Percentiles rank a stretch among this genome's conserved stretches.
phyloP scores from a whole-genome alignment of 2,888 invertebrate species.

The Diarsia brunnea region DNA sequence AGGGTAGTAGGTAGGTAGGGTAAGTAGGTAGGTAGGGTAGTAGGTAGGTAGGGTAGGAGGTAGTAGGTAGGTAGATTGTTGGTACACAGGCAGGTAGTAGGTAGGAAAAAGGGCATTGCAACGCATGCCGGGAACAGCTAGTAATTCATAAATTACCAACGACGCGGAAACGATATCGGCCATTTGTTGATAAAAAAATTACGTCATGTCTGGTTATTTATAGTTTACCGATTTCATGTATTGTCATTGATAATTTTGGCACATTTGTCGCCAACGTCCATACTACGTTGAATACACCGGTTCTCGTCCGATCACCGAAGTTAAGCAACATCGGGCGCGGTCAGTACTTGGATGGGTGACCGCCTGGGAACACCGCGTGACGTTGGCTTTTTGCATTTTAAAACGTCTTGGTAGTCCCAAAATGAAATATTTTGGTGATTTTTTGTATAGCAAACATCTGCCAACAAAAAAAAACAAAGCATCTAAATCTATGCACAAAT shows the following conservation, averaged over 20 bases:
- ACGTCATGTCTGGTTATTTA: background rate
- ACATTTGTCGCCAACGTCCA: conserved; percentile 75
- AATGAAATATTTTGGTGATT: background rate
- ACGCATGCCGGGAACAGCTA: too few relatives aligned
- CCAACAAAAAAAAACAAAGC: background rate
- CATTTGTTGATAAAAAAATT: background rate
- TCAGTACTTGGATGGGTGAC: conserved; percentile 88
- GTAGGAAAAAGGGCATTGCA: too few relatives aligned
- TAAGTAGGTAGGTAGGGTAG: too few relatives aligned
- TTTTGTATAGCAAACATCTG: background rate
- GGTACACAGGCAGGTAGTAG: too few relatives aligned
- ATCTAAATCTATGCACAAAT: background rate
- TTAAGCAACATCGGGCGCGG: conserved; percentile 88
- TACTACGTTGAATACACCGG: conserved; percentile 87
- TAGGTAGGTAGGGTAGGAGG: too few relatives aligned
- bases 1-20: too few relatives aligned
- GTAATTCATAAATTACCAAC: too few relatives aligned
- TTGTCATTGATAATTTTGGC: background rate
- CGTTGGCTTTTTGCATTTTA: conserved; percentile 69
- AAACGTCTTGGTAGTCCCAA: background rate
- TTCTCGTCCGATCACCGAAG: conserved; percentile 89
- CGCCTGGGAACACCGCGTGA: conserved; percentile 82
- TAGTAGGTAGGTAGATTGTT: too few relatives aligned
- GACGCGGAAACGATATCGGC: background rate
- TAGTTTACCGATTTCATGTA: background rate